Evolutionary conservation across 2,888 invertebrate genomes (phyloP), one percentile per base, ranked within the genome.

Genomic region (Cantharis lateralis): DNA sequence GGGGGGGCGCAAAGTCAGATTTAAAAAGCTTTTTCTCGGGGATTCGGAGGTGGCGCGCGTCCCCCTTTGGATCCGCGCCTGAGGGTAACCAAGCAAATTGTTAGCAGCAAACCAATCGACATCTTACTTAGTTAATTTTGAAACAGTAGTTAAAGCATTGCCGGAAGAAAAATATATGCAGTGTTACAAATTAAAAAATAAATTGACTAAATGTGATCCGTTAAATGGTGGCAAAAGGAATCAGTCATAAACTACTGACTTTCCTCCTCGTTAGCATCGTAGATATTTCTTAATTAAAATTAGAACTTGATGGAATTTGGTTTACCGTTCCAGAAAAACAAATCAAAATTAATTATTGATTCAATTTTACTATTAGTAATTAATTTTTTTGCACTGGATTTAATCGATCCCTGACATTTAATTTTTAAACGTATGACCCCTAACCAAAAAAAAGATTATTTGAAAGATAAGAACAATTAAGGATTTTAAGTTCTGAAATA

Each of bases 221-320:
- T n/a, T 48, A 48, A 48, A n/a, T 9, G 48, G 48, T 48, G n/a
- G 48, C 48, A n/a, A 48, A 48, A 48, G n/a, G 48, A 24, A 48
- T 48, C 32, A 32, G 32, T 32, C 32, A 32, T 32, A 32, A 32
- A 32, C 32, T 32, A 32, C 32, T 13, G 11, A 32, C 32, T 32
- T n/a, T 24, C n/a, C n/a, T 20, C 10, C 64, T 66, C 24, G 24
- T 66, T 66, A 66, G 64, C 64, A 66, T 20, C 64, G n/a, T 7
- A 66, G 20, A 66, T 11, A 66, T 66, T 66, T 66, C 64, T 15
- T 66, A 66, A 66, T 66, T 66, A 66, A 66, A 66, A 66, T n/a
- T 24, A 66, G 64, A 66, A 2, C 24, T 20, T 10, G 2, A 15
- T 10, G 15, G 62, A n/a, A 20, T 64, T 64, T n/a, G 13, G n/a